phyloP scores from a whole-genome alignment of 2,797 vertebrate species.

The Melanotaenia pygmaea region DNA sequence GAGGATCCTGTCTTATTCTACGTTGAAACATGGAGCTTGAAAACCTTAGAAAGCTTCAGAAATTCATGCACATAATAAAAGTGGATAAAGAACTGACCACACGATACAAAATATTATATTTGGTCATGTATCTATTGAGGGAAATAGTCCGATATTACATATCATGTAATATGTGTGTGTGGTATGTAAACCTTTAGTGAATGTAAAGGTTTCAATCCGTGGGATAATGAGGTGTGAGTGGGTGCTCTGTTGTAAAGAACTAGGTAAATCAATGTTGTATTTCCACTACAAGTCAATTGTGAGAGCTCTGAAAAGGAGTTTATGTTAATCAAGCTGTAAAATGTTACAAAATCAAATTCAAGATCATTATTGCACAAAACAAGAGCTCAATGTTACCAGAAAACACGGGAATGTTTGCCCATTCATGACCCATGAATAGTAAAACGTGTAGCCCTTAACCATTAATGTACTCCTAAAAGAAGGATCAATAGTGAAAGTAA shows the following conservation, averaged over 20 bases:
- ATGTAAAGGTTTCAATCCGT: background rate
- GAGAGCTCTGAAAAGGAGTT: too few species aligned
- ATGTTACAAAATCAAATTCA: too few species aligned
- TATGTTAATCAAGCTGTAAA: too few species aligned
- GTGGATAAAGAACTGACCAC: background rate
- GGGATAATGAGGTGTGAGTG: background rate
- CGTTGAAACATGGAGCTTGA: background rate
- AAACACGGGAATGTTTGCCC: too few species aligned
- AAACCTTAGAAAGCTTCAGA: background rate
- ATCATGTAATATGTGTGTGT: background rate
- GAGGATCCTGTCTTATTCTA: conserved; percentile 20
- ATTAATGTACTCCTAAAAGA: too few species aligned
- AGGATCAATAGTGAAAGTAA: too few species aligned
- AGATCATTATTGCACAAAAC: too few species aligned
- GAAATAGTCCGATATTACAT: background rate
- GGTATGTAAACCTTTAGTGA: background rate
- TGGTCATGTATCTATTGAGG: background rate
- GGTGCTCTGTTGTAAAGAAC: background rate
- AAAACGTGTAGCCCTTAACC: too few species aligned
- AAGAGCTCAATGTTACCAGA: too few species aligned
- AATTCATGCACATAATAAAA: background rate
- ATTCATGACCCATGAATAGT: too few species aligned
- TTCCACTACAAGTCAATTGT: background rate
- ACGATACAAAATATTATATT: background rate
- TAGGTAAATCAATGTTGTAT: background rate